Conservation (phyloP, 2,113 vertebrate species). For the Chionomys nivalis region DNA sequence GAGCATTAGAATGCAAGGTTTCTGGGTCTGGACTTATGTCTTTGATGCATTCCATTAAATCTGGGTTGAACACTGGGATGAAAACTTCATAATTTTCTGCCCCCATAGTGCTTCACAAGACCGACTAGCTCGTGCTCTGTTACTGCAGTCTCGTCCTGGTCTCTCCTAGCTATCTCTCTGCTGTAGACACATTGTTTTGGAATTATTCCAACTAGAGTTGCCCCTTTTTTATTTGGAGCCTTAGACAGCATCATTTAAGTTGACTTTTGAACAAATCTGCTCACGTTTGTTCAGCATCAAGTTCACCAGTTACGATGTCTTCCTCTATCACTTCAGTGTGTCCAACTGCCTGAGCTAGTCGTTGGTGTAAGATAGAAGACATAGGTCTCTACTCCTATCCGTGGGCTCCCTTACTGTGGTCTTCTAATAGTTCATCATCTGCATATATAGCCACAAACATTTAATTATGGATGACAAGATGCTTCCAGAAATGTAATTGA, state of each 20-base stretch:
- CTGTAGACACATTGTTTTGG: constrained; percentile 1
- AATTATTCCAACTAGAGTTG: constrained; percentile 12
- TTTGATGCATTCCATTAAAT: neutral
- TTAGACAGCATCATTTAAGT: constrained; percentile 11
- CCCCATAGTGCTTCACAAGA: neutral
- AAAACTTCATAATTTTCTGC: neutral
- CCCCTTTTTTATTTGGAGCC: neutral
- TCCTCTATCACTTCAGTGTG: neutral
- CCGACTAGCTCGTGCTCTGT: neutral
- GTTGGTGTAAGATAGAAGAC: neutral
- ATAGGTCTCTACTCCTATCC: neutral
- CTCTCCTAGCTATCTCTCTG: neutral
- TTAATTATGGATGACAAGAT: constrained; percentile 38
- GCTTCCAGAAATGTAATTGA: constrained; percentile 27
- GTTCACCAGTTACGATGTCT: neutral
- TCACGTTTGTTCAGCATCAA: neutral
- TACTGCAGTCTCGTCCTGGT: neutral
- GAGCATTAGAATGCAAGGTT: neutral
- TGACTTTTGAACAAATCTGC: neutral
- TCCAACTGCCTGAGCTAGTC: neutral
- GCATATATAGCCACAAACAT: neutral
- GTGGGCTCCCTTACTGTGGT: neutral
- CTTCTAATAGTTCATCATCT: neutral
- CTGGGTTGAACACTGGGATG: neutral
- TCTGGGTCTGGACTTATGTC: neutral